Conservation (phyloP, 2,888 invertebrate genomes). For the Temnothorax unifasciatus region DNA sequence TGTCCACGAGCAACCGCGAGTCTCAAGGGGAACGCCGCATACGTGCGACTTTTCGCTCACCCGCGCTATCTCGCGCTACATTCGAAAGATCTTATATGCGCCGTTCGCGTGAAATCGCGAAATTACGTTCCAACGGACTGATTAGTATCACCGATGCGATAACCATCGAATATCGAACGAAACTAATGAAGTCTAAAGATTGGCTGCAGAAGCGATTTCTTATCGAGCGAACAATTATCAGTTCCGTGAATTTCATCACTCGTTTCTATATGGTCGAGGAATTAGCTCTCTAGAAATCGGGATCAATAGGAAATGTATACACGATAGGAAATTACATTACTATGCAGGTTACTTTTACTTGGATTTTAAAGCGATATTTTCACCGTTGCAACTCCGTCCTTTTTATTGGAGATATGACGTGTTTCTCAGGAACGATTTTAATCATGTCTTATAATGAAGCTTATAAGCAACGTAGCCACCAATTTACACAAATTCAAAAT, state of each 20-base stretch:
- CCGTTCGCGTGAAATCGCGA: constrained; percentile 35
- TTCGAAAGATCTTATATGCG: neutral
- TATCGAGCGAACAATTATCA: constrained; percentile 26
- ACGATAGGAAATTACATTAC: neutral
- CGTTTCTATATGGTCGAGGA: neutral
- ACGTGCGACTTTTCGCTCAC: constrained; percentile 33
- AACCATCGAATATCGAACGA: constrained; percentile 25
- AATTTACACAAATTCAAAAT: neutral
- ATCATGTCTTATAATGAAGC: neutral
- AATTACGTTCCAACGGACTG: constrained; percentile 31
- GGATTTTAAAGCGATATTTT: neutral
- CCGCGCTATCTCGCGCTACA: constrained; percentile 14
- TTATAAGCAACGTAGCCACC: neutral
- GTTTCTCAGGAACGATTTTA: neutral
- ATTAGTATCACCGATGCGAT: constrained; percentile 27
- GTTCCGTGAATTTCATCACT: constrained; percentile 3
- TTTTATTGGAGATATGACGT: neutral
- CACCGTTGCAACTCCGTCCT: neutral
- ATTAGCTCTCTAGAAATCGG: neutral
- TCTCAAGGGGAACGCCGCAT: constrained; percentile 22
- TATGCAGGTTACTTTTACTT: neutral
- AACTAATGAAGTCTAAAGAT: neutral
- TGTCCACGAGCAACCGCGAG: constrained; percentile 29
- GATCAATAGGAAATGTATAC: neutral
- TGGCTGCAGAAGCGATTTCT: constrained; percentile 8